A percentile compares a stretch with the other conserved stretches of the same genome.
Conservation (phyloP, 2,797 vertebrate species). For the Tamandua tetradactyla region DNA sequence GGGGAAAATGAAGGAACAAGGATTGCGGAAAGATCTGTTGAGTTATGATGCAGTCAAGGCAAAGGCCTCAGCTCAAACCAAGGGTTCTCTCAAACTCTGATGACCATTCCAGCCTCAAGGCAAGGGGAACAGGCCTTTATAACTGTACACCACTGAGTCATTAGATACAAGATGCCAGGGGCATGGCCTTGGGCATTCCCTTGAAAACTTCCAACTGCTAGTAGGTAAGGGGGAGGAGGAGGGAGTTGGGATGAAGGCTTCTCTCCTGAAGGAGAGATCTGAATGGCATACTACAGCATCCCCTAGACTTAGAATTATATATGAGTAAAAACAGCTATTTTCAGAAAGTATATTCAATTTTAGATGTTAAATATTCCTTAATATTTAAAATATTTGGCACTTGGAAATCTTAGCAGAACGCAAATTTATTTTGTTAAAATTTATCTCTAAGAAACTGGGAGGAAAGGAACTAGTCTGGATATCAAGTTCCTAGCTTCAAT, state of each 20-base stretch:
- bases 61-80: fast-evolving
- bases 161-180: too few relatives aligned
- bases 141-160: background rate
- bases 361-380: background rate
- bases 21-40: background rate
- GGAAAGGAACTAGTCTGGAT: background rate
- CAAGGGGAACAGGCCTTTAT: background rate
- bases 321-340: background rate
- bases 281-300: background rate
- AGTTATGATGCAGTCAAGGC: background rate
- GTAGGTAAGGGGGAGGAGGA: background rate
- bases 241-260: background rate
- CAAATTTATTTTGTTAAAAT: background rate
- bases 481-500: background rate
- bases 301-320: background rate
- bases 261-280: fast-evolving
- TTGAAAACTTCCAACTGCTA: background rate
- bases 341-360: background rate
- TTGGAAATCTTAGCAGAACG: background rate
- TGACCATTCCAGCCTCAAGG: background rate
- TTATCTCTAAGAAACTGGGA: background rate
- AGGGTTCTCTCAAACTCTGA: fast-evolving
- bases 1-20: background rate
- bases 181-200: background rate
- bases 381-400: background rate